phyloP scores from a whole-genome alignment of 2,797 vertebrate species.

The Sebastes taczanowskii region DNA sequence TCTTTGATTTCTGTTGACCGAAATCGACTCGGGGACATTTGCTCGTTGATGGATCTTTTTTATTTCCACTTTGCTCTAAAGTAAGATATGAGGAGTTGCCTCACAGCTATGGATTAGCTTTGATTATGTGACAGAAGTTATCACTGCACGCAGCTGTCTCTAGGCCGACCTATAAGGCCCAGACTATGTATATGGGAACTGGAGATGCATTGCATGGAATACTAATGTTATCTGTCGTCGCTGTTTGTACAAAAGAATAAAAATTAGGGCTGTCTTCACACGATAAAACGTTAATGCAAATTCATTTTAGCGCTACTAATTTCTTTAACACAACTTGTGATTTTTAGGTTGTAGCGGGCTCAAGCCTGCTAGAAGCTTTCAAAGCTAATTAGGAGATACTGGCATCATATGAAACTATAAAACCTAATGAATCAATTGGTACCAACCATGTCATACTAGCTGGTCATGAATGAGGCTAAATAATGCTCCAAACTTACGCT shows the following conservation, averaged over 20 bases:
- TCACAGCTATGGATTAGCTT: conserved; percentile 70
- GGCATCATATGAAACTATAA: too few relatives aligned
- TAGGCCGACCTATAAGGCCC: conserved; percentile 26
- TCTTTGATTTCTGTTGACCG: conserved; percentile 74
- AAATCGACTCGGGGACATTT: conserved; percentile 69
- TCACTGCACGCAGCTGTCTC: conserved; percentile 53
- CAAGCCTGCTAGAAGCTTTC: too few relatives aligned
- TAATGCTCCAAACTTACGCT: too few relatives aligned
- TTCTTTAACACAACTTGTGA: too few relatives aligned
- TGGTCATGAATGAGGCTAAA: too few relatives aligned
- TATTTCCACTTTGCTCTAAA: conserved; percentile 65
- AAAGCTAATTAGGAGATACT: too few relatives aligned
- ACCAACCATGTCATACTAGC: too few relatives aligned
- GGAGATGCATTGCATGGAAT: conserved; percentile 14
- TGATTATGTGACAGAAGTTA: conserved; percentile 73
- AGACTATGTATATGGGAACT: background rate
- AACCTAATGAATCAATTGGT: too few relatives aligned
- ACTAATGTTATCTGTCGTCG: conserved; percentile 19
- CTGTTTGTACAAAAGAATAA: background rate
- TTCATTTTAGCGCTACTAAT: too few relatives aligned
- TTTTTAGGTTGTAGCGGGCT: too few relatives aligned
- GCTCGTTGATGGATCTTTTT: conserved; percentile 60
- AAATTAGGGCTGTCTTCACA: background rate
- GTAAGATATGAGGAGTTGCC: conserved; percentile 64
- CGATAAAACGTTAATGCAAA: too few relatives aligned